Base-by-base conservation (phyloP, 2,888 invertebrate species). In the Diaphora mendica region DNA sequence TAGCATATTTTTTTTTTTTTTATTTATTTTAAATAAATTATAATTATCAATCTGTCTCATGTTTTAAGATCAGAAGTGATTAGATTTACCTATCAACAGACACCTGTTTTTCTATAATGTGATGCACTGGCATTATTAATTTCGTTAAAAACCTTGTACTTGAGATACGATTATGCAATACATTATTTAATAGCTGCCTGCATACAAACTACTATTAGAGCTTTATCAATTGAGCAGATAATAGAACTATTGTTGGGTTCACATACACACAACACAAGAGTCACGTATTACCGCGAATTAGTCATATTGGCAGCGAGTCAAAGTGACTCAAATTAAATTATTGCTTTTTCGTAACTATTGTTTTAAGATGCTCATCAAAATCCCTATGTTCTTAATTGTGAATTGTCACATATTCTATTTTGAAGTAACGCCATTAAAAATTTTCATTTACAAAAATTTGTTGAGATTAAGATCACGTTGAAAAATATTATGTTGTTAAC, bases 401-500 rank as follows among this genome's bases (percentile, higher is more conserved):
- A 76, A 87, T 83, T 81, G 79, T 79, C 80, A 89, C 89, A 86
- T 91, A 84, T 79, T 84, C 81, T 83, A 81, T 91, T 87, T 91
- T 92, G 90, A 90, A 87, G 74, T 87, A 85, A 83, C 87, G 86
- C 86, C 86, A 90, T 92, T 91, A 91, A 92, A 93, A 91, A 91
- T 86, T 89, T 90, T 92, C 87, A 93, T 93, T 91, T 93, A 90
- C 86, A 91, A 88, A 93, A 92, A 94, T 94, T 93, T 92, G 92
- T 92, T 90, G 87, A 93, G 92, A 93, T 94, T 93, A 93, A 93
- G 88, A 93, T 88, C 88, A 84, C 89, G 87, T 89, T 91, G 91
- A 92, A 92, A 93, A 93, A 93, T 94, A 94, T 94, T 92, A 91
- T 93, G 93, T 92, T 94, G 90, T 94, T 93, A 92, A 93, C 93